Base-by-base conservation (phyloP, 2,888 invertebrate species). In the Drosophila ustulata region DNA sequence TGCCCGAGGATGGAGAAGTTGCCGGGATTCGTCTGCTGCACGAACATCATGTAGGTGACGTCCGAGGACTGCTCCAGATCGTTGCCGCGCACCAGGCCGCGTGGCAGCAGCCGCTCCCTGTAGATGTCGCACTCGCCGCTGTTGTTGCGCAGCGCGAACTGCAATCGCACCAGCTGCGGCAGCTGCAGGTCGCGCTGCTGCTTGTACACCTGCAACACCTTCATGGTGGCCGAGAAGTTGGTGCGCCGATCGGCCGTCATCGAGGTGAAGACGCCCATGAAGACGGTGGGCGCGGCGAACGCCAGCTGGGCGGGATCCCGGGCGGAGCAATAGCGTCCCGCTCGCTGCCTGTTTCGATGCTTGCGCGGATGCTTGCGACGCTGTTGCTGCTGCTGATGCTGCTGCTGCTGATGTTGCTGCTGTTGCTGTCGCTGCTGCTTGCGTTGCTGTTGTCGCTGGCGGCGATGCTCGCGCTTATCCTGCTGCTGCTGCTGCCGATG, bases 161-260 rank as follows among this genome's bases (percentile, higher is more conserved):
- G 92, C 64, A 93, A 72, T 4, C 93, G 90, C 45, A 93, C 78
- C 45, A 90, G 87, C 28, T 88, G 81, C 50, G 92, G 91, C 78
- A 92, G 72, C 41, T 90, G 90, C 58, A 88, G 89, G 46, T 93
- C 92, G 72, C 92, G 88, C 76, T 94, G 94, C 81, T 94, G 94
- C 91, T 95, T 95, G 91, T 94, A 94, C 75, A 94, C 93, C 74
- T 94, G 93, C 80, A 94, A 93, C 78, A 95, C 95, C 90, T 94
- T 94, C 91, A 95, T 95, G 68, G 95, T 94, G 78, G 94, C 95
- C 73, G 94, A 94, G 92, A 95, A 95, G 85, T 94, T 94, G 61
- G 93, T 92, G 53, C 93, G 93, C 53, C 94, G 93, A 80, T 93
- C 92, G 58, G 93, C 93, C 78, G 94, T 94, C 93, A 94, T 94